Conservation (phyloP, 2,797 vertebrate genomes). For the Cyprinodon diabolis region DNA sequence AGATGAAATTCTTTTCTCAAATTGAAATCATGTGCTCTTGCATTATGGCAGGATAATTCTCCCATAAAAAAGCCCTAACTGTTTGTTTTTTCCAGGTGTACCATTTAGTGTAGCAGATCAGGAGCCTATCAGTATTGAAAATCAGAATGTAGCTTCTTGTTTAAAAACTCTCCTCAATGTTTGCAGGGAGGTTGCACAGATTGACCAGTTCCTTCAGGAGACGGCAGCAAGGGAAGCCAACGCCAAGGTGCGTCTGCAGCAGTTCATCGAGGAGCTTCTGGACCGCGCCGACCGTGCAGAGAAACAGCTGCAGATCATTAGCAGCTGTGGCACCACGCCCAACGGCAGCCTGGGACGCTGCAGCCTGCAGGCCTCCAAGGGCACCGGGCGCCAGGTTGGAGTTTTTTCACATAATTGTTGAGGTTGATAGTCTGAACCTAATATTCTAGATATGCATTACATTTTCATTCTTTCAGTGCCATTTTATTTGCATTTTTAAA, state of each 20-base stretch:
- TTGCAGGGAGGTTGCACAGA: constrained; percentile 94
- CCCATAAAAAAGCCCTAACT: background rate
- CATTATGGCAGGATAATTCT: too few relatives aligned
- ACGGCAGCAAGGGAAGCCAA: constrained; percentile 95
- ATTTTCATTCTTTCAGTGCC: background rate
- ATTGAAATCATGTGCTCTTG: too few relatives aligned
- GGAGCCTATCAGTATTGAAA: constrained; percentile 12
- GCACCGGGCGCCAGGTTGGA: constrained; percentile 81
- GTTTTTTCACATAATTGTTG: background rate
- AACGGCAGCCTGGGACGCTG: constrained; percentile 93
- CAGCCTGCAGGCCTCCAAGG: constrained; percentile 87
- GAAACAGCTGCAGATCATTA: constrained; percentile 98
- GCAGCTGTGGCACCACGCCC: constrained; percentile 94
- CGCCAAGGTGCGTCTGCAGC: constrained; percentile 95
- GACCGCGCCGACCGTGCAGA: constrained; percentile 96
- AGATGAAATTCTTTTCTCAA: too few relatives aligned
- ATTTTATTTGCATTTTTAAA: too few relatives aligned
- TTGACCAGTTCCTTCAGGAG: constrained; percentile 98
- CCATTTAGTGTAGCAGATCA: background rate
- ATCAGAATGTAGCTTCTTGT: background rate
- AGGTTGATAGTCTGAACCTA: background rate
- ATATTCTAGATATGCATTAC: background rate
- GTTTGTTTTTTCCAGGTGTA: background rate
- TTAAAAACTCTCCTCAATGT: background rate
- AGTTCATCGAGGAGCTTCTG: constrained; percentile 98